A percentile compares a stretch with the other conserved stretches of the same genome.
Conservation (phyloP, 2,113 vertebrate species). For the Xenopus borealis region DNA sequence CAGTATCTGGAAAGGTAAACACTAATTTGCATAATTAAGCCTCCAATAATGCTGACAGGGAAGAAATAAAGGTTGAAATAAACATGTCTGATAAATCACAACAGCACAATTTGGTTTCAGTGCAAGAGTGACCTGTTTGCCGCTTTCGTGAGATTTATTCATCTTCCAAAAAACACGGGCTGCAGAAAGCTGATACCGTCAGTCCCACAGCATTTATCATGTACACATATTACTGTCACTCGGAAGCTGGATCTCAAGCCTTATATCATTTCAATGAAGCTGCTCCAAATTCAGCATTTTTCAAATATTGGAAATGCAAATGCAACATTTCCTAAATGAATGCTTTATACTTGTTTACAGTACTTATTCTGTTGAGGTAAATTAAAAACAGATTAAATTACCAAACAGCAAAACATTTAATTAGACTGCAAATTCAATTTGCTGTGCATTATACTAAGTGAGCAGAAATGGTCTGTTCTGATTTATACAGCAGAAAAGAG, state of each 20-base stretch:
- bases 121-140: conserved; percentile 17
- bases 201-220: conserved; percentile 32
- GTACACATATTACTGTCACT: conserved; percentile 31
- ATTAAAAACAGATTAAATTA: not conserved
- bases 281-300: conserved; percentile 1
- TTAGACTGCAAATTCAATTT: not conserved
- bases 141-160: conserved; percentile 24
- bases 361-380: not conserved
- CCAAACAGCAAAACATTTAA: not conserved
- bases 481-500: not conserved
- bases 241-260: not conserved
- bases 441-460: not conserved
- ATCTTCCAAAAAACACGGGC: conserved; percentile 26
- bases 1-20: no score
- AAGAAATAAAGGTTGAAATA: no score
- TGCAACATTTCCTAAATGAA: conserved; percentile 9
- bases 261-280: conserved; percentile 18
- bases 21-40: no score
- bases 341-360: not conserved
- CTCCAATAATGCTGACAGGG: no score
- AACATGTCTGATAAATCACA: not conserved
- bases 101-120: not conserved
- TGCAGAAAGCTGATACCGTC: conserved; percentile 49
- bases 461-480: not conserved
- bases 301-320: conserved; percentile 25